A percentile compares a stretch with the other conserved stretches of the same genome.
Conservation (phyloP, 2,113 vertebrate genomes). For the Myrmophylax atrothorax region DNA sequence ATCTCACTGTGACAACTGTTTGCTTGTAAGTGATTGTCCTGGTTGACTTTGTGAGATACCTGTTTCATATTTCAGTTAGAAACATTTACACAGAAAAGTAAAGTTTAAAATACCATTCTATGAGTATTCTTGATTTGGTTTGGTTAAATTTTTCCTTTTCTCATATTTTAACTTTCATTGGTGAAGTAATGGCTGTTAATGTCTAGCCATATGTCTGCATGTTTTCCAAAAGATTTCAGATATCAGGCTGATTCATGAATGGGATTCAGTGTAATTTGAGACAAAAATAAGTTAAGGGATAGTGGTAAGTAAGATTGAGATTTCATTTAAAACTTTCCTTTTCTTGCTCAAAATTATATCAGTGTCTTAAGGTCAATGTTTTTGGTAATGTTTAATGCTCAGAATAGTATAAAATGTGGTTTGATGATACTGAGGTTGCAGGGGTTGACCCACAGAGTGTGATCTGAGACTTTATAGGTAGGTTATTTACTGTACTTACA, state of each 20-base stretch:
- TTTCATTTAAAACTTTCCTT: background rate
- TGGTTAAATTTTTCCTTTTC: background rate
- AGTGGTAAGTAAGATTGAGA: background rate
- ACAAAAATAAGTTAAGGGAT: background rate
- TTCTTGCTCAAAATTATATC: background rate
- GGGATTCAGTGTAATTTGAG: background rate
- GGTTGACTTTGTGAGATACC: background rate
- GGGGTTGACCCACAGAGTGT: background rate
- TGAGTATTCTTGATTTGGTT: background rate
- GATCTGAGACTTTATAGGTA: background rate
- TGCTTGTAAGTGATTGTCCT: background rate
- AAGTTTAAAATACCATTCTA: background rate
- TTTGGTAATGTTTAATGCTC: background rate
- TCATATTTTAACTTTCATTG: background rate
- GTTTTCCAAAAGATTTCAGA: background rate
- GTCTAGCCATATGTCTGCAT: background rate
- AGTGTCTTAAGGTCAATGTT: background rate
- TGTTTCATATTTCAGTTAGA: background rate
- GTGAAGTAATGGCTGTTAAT: accelerated
- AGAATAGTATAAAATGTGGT: background rate
- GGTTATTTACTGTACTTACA: background rate
- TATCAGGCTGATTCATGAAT: background rate
- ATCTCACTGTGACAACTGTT: background rate
- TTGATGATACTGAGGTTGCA: background rate
- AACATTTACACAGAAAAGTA: background rate